These are phyloP conservation scores for Dasyurus viverrinus DNA, from an alignment of 2,113 vertebrate species.

Conservation along the genomic window DNA sequence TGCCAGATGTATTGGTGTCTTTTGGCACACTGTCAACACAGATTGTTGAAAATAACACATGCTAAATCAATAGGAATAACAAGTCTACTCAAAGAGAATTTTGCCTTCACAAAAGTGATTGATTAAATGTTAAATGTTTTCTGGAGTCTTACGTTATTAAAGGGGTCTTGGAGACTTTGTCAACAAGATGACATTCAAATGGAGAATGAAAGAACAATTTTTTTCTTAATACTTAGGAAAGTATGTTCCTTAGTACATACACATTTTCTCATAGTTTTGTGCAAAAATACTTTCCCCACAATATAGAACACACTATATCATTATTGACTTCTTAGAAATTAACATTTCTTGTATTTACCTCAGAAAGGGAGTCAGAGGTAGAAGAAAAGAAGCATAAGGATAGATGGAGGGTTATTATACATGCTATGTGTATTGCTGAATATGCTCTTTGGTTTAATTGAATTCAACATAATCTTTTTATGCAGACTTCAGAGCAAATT, in stretches of 20 bases:
- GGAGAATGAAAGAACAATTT: too few species aligned
- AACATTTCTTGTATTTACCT: neutral
- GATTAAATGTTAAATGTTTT: neutral
- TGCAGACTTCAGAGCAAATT: neutral
- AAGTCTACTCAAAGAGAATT: neutral
- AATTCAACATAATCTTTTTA: neutral
- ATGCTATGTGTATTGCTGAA: neutral
- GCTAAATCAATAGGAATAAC: neutral
- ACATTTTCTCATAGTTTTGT: neutral
- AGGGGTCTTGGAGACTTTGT: neutral
- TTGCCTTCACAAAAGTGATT: neutral
- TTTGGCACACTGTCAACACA: neutral
- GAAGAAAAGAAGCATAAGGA: neutral
- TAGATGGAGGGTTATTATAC: neutral
- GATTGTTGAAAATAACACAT: neutral
- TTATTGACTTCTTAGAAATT: neutral
- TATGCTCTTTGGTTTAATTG: neutral
- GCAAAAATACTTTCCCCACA: neutral
- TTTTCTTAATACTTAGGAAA: too few species aligned
- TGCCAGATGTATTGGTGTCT: neutral
- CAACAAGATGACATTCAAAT: too few species aligned
- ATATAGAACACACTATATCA: neutral
- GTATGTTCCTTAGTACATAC: neutral
- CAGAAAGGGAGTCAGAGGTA: neutral
- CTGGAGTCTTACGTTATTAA: neutral